phyloP scores from a whole-genome alignment of 2,888 invertebrate genomes.

The Drosophila falleni region DNA sequence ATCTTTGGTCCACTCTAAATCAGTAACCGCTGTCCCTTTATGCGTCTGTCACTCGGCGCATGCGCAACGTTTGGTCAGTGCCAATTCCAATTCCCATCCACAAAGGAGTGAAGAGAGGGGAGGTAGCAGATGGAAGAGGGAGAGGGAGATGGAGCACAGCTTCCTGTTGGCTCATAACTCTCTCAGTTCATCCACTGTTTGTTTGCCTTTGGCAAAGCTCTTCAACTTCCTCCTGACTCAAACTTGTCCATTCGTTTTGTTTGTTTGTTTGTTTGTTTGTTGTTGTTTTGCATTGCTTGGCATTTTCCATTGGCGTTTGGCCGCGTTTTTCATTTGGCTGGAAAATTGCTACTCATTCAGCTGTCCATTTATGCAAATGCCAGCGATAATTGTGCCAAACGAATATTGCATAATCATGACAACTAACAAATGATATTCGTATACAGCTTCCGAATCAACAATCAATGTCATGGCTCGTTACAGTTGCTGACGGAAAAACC shows the following conservation, averaged over 20 bases:
- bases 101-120: not conserved
- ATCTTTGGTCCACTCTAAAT: slow-evolving; percentile 44
- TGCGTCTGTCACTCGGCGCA: slow-evolving; percentile 63
- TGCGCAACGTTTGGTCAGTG: slow-evolving; percentile 57
- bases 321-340: slow-evolving; percentile 34
- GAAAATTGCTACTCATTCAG: slow-evolving; percentile 70
- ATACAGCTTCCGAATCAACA: slow-evolving; percentile 40
- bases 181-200: slow-evolving; percentile 31
- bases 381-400: slow-evolving; percentile 73
- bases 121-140: not conserved
- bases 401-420: slow-evolving; percentile 77
- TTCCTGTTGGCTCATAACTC: slow-evolving; percentile 60
- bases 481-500: slow-evolving; percentile 14
- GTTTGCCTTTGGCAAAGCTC: slow-evolving; percentile 27
- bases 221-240: slow-evolving; percentile 34
- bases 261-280: slow-evolving; percentile 23
- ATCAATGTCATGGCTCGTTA: slow-evolving; percentile 53
- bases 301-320: slow-evolving; percentile 25
- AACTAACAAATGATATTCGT: slow-evolving; percentile 55
- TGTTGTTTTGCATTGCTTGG: slow-evolving; percentile 26
- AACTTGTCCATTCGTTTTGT: slow-evolving; percentile 16
- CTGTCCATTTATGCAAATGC: slow-evolving; percentile 69
- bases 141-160: slow-evolving; percentile 43
- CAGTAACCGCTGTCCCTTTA: slow-evolving; percentile 44
- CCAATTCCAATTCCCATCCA: slow-evolving; percentile 30